phyloP scores from a whole-genome alignment of 2,888 invertebrate species.

The Spisula subtruncata region DNA sequence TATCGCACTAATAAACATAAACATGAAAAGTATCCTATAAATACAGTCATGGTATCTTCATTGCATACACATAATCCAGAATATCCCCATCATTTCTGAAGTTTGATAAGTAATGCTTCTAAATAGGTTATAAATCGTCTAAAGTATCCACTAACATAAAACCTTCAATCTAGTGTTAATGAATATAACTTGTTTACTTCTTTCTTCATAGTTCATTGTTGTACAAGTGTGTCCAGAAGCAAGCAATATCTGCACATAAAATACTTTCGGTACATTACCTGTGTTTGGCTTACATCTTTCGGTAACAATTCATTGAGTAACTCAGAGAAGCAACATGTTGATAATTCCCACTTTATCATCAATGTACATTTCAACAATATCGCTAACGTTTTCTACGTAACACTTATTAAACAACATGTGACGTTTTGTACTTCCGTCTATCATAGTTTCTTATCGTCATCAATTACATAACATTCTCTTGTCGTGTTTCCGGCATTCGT shows the following conservation, averaged over 20 bases:
- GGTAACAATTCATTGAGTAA: background rate
- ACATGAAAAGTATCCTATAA: too few species aligned
- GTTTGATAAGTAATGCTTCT: too few species aligned
- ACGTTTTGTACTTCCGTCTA: background rate
- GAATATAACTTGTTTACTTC: background rate
- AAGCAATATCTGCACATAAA: background rate
- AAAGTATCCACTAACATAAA: too few species aligned
- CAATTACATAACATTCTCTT: background rate
- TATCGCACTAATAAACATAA: too few species aligned
- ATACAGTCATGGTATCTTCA: too few species aligned
- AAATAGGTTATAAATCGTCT: too few species aligned
- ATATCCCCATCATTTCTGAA: too few species aligned
- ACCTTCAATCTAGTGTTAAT: too few species aligned
- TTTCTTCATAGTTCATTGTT: background rate
- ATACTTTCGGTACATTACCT: background rate
- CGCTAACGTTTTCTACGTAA: background rate
- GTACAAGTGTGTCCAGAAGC: background rate
- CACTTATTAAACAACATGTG: background rate
- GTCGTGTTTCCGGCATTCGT: background rate
- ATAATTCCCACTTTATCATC: background rate
- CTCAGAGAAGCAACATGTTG: background rate
- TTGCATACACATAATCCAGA: too few species aligned
- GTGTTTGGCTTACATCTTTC: background rate
- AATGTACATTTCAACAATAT: slow-evolving; percentile 13
- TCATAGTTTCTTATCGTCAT: background rate